A percentile compares a stretch with the other conserved stretches of the same genome.
phyloP scores from a whole-genome alignment of 2,113 vertebrate genomes.

The Hippocampus mohnikei region DNA sequence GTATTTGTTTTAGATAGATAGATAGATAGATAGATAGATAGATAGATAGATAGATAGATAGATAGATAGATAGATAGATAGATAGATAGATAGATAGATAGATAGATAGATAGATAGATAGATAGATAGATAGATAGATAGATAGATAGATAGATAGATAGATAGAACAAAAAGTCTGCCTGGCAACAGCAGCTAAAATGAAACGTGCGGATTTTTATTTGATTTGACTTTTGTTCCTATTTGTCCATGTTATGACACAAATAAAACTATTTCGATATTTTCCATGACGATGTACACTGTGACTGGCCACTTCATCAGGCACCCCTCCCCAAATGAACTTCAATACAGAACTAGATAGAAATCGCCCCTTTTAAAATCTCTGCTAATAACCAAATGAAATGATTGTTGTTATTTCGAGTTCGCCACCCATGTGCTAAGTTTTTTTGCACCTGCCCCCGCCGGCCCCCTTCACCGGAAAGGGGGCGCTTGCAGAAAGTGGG shows the following conservation, averaged over 20 bases:
- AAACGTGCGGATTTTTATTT: background rate
- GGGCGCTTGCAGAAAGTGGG: background rate
- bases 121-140: no score
- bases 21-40: no score
- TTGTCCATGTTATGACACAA: background rate
- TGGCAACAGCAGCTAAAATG: background rate
- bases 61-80: no score
- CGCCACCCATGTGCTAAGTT: slow-evolving; percentile 19
- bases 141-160: no score
- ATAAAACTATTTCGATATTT: no score
- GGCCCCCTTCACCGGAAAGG: slow-evolving; percentile 32
- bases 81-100: no score
- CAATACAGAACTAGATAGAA: background rate
- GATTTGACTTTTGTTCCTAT: background rate
- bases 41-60: no score
- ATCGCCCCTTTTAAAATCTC: background rate
- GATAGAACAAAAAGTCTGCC: background rate
- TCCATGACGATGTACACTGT: background rate
- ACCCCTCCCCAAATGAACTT: background rate
- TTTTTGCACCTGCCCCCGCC: slow-evolving; percentile 57
- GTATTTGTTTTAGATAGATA: no score
- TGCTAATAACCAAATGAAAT: background rate
- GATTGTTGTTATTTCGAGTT: background rate
- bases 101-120: no score
- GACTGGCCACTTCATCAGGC: background rate